Evolutionary conservation across 2,113 vertebrate genomes (phyloP).

Genomic region (Hypocryptadius cinnamomeus): DNA sequence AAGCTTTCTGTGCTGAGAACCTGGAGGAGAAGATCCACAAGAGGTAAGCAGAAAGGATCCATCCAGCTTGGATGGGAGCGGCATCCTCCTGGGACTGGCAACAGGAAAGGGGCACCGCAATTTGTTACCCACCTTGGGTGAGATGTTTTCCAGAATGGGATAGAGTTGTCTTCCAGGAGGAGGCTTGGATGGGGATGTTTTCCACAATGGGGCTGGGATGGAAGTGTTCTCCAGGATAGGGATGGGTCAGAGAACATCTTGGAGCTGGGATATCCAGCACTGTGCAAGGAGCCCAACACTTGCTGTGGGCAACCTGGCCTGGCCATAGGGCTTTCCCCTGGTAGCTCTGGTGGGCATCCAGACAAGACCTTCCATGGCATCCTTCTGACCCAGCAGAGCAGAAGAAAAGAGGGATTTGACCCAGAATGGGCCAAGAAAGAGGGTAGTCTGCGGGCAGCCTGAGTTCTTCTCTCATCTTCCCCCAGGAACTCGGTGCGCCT

Average conservation of each 20-base stretch:
- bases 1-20: slow-evolving; percentile 92
- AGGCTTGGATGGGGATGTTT: not conserved
- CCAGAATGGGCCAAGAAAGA: not conserved
- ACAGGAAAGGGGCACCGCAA: not conserved
- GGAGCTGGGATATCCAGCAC: not conserved
- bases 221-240: not conserved
- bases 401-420: not conserved
- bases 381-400: not conserved
- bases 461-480: not conserved
- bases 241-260: not conserved
- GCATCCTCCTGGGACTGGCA: not conserved
- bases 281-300: not conserved
- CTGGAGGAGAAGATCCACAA: slow-evolving; percentile 95
- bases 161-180: not conserved
- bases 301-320: not conserved
- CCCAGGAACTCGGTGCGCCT: slow-evolving; percentile 89
- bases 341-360: not conserved
- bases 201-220: not conserved
- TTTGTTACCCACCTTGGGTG: not conserved
- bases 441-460: fast-evolving
- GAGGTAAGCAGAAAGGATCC: slow-evolving; percentile 67
- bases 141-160: not conserved
- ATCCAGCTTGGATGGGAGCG: not conserved
- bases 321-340: not conserved
- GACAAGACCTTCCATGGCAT: not conserved